These are phyloP conservation scores for Unio delphinus DNA, from an alignment of 2,888 invertebrate genomes.

Conservation along the genomic window DNA sequence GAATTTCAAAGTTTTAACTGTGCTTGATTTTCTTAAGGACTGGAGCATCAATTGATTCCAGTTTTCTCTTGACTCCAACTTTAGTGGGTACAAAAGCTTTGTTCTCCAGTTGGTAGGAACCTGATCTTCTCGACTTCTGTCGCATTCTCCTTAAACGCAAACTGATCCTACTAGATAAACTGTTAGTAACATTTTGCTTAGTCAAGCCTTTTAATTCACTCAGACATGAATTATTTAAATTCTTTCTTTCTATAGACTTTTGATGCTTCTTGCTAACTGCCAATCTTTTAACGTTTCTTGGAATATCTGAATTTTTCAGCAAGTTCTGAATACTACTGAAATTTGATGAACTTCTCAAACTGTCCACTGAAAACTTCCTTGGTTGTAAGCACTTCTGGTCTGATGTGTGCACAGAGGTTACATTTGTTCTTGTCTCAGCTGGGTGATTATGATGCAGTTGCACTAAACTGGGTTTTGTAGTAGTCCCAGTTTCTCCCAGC, in stretches of 20 bases:
- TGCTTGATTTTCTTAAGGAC: slow-evolving; percentile 24
- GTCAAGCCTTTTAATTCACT: slow-evolving; percentile 13
- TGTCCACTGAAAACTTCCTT: slow-evolving; percentile 17
- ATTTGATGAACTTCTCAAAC: slow-evolving; percentile 11
- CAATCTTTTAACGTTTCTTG: too few relatives aligned
- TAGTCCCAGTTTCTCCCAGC: too few relatives aligned
- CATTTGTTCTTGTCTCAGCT: too few relatives aligned
- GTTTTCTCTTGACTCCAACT: slow-evolving; percentile 38
- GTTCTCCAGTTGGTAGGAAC: slow-evolving; percentile 29
- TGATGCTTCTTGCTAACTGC: too few relatives aligned
- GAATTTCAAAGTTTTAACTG: neutral
- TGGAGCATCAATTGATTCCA: slow-evolving; percentile 28
- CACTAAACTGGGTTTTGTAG: too few relatives aligned
- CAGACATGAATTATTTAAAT: slow-evolving; percentile 22
- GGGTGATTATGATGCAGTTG: too few relatives aligned
- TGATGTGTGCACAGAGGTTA: too few relatives aligned
- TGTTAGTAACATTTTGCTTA: slow-evolving; percentile 17
- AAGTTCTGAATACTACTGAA: slow-evolving; percentile 12
- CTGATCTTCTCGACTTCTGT: slow-evolving; percentile 15
- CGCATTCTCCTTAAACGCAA: slow-evolving; percentile 24
- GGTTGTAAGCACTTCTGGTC: slow-evolving; percentile 25
- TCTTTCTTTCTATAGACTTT: slow-evolving; percentile 8
- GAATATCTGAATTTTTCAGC: slow-evolving; percentile 1
- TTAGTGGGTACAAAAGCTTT: slow-evolving; percentile 25
- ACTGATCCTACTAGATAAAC: slow-evolving; percentile 33